A percentile compares a stretch with the other conserved stretches of the same genome.
Evolutionary conservation across 2,888 invertebrate genomes (phyloP).

Genomic region (Clepsis dumicolana): DNA sequence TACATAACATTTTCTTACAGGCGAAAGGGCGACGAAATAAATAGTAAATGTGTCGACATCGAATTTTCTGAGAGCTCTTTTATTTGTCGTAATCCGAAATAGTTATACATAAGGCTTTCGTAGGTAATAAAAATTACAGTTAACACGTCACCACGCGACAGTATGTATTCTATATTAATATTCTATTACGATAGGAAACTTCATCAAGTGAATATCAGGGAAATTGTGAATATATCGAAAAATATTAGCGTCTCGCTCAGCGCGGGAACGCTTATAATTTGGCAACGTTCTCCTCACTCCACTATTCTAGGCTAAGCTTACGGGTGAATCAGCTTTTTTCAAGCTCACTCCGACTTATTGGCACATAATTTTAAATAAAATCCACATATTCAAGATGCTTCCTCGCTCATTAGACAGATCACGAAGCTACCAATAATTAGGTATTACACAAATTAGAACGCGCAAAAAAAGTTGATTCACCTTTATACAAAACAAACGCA

Average conservation of each 20-base stretch:
- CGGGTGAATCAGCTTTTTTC: slow-evolving; percentile 26
- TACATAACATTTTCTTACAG: background rate
- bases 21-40: background rate
- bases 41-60: background rate
- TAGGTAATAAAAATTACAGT: slow-evolving; percentile 1
- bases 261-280: slow-evolving; percentile 61
- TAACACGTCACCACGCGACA: background rate
- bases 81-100: background rate
- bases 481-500: slow-evolving; percentile 27
- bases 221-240: slow-evolving; percentile 56
- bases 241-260: slow-evolving; percentile 57
- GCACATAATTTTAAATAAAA: slow-evolving; percentile 5
- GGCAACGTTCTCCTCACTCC: slow-evolving; percentile 61
- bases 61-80: background rate
- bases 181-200: slow-evolving; percentile 33
- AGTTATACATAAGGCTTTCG: slow-evolving; percentile 5
- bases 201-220: slow-evolving; percentile 23
- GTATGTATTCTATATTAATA: slow-evolving; percentile 11
- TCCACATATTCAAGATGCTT: background rate
- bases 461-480: slow-evolving; percentile 14
- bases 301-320: slow-evolving; percentile 48
- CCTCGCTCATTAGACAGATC: background rate
- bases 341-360: background rate
- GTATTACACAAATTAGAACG: background rate
- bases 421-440: background rate